A percentile compares a stretch with the other conserved stretches of the same genome.
phyloP scores from a whole-genome alignment of 2,113 vertebrate genomes.

The Cephalophus harveyi region DNA sequence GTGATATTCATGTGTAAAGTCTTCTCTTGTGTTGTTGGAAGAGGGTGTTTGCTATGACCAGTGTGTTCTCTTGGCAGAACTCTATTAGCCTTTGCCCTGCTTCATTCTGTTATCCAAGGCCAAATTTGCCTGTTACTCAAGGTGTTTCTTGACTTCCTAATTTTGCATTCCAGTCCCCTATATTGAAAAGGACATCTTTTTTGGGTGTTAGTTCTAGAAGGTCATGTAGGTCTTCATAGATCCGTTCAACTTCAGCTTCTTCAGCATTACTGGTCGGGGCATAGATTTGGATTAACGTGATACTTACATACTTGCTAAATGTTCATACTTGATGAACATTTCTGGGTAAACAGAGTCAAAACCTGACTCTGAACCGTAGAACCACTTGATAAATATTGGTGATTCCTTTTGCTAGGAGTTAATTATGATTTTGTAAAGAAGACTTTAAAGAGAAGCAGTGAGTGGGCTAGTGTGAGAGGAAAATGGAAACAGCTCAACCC shows the following conservation, averaged over 20 bases:
- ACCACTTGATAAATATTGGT: background rate
- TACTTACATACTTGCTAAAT: background rate
- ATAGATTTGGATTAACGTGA: background rate
- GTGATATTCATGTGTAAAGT: background rate
- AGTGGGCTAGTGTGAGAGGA: background rate
- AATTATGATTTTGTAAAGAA: background rate
- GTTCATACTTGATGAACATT: background rate
- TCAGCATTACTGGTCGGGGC: background rate
- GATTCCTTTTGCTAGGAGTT: background rate
- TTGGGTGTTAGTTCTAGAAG: background rate
- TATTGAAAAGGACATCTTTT: background rate
- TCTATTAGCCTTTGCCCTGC: background rate
- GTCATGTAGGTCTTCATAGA: background rate
- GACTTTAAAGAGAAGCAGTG: background rate
- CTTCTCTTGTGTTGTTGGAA: background rate
- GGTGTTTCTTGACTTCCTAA: background rate
- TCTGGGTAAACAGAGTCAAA: background rate
- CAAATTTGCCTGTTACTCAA: background rate
- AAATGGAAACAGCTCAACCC: background rate
- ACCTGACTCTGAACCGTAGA: background rate
- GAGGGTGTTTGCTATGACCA: background rate
- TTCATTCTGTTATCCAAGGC: rapidly evolving
- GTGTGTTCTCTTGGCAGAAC: background rate
- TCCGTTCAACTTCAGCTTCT: background rate
- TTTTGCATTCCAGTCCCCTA: background rate